Evolutionary conservation across 2,888 invertebrate genomes (phyloP).

Genomic region (Watsonalla cultraria): DNA sequence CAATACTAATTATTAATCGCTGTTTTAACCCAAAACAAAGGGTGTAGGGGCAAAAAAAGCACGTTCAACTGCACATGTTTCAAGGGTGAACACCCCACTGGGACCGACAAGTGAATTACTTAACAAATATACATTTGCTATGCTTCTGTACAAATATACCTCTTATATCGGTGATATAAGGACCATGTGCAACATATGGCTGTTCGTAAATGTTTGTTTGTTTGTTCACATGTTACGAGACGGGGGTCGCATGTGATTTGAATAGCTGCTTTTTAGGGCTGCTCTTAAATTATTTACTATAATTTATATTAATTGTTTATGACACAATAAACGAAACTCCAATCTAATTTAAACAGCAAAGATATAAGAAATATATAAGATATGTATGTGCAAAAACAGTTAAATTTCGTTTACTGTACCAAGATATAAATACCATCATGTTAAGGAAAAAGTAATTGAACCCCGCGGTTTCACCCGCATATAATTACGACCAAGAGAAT

Average conservation of each 20-base stretch:
- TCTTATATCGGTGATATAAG: constrained; percentile 18
- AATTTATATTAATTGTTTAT: neutral
- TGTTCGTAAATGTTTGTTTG: constrained; percentile 28
- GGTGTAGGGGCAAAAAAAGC: constrained; percentile 46
- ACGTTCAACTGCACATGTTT: constrained; percentile 53
- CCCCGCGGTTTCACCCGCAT: too few relatives aligned
- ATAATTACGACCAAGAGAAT: too few relatives aligned
- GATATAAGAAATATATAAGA: too few relatives aligned
- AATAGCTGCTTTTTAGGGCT: constrained; percentile 34
- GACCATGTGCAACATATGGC: constrained; percentile 8
- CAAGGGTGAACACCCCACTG: constrained; percentile 56
- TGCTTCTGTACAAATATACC: constrained; percentile 17
- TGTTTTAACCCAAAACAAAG: constrained; percentile 51
- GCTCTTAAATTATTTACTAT: constrained; percentile 9
- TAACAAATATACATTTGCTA: constrained; percentile 28
- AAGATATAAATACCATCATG: too few relatives aligned
- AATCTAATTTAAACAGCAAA: too few relatives aligned
- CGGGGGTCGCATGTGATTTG: constrained; percentile 52
- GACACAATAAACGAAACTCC: too few relatives aligned
- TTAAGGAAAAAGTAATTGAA: too few relatives aligned
- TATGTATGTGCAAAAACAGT: too few relatives aligned
- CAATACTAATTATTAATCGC: constrained; percentile 37
- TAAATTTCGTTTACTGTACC: too few relatives aligned
- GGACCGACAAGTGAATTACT: constrained; percentile 58
- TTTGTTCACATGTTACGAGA: constrained; percentile 67